These are phyloP conservation scores for Moxostoma hubbsi DNA, from an alignment of 2,797 vertebrate genomes.

Conservation along the genomic window DNA sequence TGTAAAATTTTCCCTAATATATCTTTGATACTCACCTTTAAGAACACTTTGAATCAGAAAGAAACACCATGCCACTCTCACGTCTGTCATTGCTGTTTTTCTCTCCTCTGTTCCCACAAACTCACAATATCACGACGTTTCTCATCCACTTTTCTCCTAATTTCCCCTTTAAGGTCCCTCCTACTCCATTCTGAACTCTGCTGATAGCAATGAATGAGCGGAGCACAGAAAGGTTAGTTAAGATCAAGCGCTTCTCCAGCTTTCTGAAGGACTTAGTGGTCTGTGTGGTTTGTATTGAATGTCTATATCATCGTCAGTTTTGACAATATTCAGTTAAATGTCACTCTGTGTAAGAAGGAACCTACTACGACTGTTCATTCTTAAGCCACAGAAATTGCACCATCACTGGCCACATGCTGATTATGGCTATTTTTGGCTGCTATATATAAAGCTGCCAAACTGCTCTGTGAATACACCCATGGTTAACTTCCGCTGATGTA, in stretches of 20 bases:
- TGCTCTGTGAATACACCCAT: conserved; percentile 19
- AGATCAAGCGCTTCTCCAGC: conserved; percentile 57
- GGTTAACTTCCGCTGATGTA: not conserved
- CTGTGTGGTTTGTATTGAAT: conserved; percentile 62
- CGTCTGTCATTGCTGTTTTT: conserved; percentile 8
- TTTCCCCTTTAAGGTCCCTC: conserved; percentile 57
- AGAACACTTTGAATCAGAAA: conserved; percentile 36
- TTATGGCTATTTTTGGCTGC: conserved; percentile 73
- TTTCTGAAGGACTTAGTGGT: conserved; percentile 58
- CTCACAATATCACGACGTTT: conserved; percentile 41
- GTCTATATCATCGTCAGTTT: conserved; percentile 57
- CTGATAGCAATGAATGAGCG: conserved; percentile 63
- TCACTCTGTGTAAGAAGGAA: conserved; percentile 35
- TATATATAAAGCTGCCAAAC: conserved; percentile 39
- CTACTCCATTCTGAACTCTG: conserved; percentile 48
- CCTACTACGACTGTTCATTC: conserved; percentile 17
- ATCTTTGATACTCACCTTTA: conserved; percentile 66
- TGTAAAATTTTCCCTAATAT: not conserved
- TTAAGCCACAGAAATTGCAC: conserved; percentile 51
- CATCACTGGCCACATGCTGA: conserved; percentile 66
- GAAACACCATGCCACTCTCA: conserved; percentile 25
- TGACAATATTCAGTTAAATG: conserved; percentile 67
- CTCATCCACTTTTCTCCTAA: conserved; percentile 36
- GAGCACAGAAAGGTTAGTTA: conserved; percentile 49
- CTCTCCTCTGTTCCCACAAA: conserved; percentile 39